These are phyloP conservation scores for Holotrichia oblita DNA, from an alignment of 1,140 invertebrate species.

Conservation along the genomic window DNA sequence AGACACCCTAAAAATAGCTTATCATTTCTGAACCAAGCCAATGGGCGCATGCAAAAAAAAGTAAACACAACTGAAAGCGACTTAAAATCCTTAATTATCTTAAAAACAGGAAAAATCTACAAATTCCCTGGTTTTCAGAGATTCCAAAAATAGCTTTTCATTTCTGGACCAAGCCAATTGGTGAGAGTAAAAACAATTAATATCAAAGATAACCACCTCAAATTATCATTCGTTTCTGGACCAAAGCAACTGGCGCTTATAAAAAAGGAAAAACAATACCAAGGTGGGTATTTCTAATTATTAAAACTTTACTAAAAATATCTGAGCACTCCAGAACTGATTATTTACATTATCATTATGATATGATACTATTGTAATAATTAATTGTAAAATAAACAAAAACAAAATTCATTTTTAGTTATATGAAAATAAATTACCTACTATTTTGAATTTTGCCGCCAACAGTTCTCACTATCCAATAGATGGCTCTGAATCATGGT, in stretches of 20 bases:
- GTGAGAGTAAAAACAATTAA: not conserved
- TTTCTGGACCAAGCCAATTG: constrained; percentile 6
- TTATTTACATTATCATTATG: no score
- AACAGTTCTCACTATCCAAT: no score
- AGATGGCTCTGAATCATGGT: no score
- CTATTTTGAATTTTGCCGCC: no score
- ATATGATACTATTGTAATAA: no score
- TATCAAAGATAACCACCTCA: not conserved
- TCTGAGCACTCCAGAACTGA: not conserved
- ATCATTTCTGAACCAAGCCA: not conserved
- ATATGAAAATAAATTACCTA: no score
- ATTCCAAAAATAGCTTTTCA: not conserved
- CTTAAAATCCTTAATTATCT: not conserved
- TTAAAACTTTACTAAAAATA: not conserved
- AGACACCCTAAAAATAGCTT: no score
- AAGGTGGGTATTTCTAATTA: not conserved
- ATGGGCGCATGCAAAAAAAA: not conserved
- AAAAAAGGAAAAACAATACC: not conserved
- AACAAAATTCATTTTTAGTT: no score
- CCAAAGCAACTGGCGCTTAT: not conserved
- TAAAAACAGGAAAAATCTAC: not conserved
- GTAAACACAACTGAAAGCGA: not conserved
- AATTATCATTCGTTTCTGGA: not conserved
- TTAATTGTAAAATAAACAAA: no score
- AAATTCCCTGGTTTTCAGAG: not conserved